A percentile compares a stretch with the other conserved stretches of the same genome.
Evolutionary conservation across 2,888 invertebrate genomes (phyloP).

Genomic region (Bursaphelenchus okinawaensis): DNA sequence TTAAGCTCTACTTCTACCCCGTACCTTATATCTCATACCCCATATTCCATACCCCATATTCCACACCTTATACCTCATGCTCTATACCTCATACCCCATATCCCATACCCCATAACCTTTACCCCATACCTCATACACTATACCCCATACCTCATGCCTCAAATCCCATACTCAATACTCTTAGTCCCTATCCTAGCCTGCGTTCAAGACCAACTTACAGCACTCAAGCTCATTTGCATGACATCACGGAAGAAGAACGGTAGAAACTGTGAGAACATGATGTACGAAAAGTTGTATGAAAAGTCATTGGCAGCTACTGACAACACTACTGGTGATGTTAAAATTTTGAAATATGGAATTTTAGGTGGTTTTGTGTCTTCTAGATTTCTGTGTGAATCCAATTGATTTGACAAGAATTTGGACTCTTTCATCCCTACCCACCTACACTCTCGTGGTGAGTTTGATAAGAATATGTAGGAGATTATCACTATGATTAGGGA

Average conservation of each 20-base stretch:
- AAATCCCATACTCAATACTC: too few species aligned
- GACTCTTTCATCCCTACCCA: conserved; percentile 31
- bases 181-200: too few species aligned
- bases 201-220: conserved; percentile 9
- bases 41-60: too few species aligned
- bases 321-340: conserved; percentile 13
- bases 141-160: too few species aligned
- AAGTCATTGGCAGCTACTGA: neutral
- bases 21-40: too few species aligned
- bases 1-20: neutral
- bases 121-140: too few species aligned
- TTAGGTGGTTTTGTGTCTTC: conserved; percentile 6
- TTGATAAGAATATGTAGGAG: conserved; percentile 25
- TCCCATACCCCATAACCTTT: too few species aligned
- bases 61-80: too few species aligned
- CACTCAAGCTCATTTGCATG: conserved; percentile 14
- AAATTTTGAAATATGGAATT: conserved; percentile 26
- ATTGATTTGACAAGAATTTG: conserved; percentile 14
- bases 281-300: conserved; percentile 1
- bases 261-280: conserved; percentile 15
- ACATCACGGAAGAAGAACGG: conserved; percentile 29
- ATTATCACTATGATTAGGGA: conserved; percentile 15
- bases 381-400: conserved; percentile 1
- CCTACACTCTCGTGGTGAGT: conserved; percentile 30
- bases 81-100: conserved; percentile 10